A percentile compares a stretch with the other conserved stretches of the same genome.
Evolutionary conservation across 1,140 invertebrate genomes (phyloP).

Genomic region (Drosophila mayri): DNA sequence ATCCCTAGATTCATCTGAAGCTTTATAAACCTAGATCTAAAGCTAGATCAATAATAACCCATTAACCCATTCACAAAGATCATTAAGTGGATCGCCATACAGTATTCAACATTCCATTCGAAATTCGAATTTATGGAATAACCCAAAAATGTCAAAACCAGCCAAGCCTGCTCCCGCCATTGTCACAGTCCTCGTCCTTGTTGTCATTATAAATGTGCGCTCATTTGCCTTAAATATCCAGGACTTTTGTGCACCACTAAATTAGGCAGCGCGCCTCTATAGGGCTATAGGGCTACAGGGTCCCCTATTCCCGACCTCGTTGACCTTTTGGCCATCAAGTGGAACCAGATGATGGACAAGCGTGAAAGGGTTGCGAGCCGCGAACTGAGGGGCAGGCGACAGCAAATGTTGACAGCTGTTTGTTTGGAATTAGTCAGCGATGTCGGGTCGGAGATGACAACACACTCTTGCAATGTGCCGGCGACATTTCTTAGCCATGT

Average conservation of each 20-base stretch:
- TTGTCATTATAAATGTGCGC: conserved; percentile 81
- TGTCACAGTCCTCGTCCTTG: conserved; percentile 53
- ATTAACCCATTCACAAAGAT: not conserved
- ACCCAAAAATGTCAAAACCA: conserved; percentile 40
- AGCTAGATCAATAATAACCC: not conserved
- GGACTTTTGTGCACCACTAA: conserved; percentile 74
- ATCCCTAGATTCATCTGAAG: not conserved
- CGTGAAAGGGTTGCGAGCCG: conserved; percentile 68
- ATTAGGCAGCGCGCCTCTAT: conserved; percentile 54
- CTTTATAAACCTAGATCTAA: too few species aligned
- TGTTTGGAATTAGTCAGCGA: conserved; percentile 73
- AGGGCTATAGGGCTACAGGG: not conserved
- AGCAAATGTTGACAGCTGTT: conserved; percentile 78
- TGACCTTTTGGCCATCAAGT: conserved; percentile 80
- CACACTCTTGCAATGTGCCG: conserved; percentile 62
- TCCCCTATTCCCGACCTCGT: conserved; percentile 33
- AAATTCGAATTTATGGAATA: conserved; percentile 15
- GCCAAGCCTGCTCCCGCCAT: conserved; percentile 25
- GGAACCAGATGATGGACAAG: conserved; percentile 64
- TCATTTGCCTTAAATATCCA: conserved; percentile 81
- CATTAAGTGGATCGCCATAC: not conserved
- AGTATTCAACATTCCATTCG: conserved; percentile 7
- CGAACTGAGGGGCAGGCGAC: conserved; percentile 37
- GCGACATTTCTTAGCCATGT: conserved; percentile 68
- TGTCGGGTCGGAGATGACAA: conserved; percentile 74